These are phyloP conservation scores for Batillaria attramentaria DNA, from an alignment of 1,140 invertebrate genomes.

Conservation along the genomic window DNA sequence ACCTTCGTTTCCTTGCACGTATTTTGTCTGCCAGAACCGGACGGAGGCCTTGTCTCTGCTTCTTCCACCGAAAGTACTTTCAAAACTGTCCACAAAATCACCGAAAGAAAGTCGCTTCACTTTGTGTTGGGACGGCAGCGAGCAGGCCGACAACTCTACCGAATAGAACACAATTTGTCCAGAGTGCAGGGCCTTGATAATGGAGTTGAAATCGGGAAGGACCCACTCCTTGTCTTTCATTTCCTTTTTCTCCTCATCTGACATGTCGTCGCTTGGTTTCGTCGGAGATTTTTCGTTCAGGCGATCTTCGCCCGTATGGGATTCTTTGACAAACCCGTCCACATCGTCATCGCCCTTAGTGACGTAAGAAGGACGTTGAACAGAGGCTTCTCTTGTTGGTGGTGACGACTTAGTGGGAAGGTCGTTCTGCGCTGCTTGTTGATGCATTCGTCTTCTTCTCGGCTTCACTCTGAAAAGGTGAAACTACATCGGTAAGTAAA, in stretches of 20 bases:
- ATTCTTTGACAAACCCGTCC: constrained; percentile 18
- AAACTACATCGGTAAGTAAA: no score
- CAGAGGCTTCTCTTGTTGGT: no score
- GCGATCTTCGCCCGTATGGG: background rate
- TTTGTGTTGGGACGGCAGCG: constrained; percentile 20
- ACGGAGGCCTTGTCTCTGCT: constrained; percentile 30
- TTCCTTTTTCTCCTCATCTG: background rate
- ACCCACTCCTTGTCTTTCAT: constrained; percentile 38
- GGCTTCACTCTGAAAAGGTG: no score
- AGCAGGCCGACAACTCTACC: constrained; percentile 39
- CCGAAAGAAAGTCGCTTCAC: constrained; percentile 38
- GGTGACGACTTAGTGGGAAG: no score
- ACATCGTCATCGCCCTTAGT: no score
- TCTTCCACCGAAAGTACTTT: constrained; percentile 27
- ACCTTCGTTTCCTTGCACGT: constrained; percentile 28
- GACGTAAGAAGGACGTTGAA: no score
- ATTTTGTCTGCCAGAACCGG: constrained; percentile 38
- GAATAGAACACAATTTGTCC: constrained; percentile 46
- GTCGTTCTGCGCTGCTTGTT: no score
- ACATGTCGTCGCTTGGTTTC: background rate
- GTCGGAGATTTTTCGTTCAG: background rate
- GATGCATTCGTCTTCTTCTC: no score
- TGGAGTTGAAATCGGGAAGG: constrained; percentile 34
- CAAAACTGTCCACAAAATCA: constrained; percentile 44
- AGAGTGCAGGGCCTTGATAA: constrained; percentile 38